Evolutionary conservation across 2,888 invertebrate genomes (phyloP).

Genomic region (Epinotia demarniana): DNA sequence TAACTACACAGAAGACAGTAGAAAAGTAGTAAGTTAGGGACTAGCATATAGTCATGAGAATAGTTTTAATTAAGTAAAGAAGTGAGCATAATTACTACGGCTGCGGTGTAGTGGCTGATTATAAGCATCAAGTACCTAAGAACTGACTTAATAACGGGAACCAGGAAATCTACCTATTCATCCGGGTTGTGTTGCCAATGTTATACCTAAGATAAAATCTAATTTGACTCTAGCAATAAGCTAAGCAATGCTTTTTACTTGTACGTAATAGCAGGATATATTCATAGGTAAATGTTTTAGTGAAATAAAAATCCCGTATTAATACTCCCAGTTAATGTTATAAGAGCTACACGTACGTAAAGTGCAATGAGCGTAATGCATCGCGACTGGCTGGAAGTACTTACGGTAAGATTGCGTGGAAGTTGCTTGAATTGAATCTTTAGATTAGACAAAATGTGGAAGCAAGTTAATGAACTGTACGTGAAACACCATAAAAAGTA

Average conservation of each 20-base stretch:
- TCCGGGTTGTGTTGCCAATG: constrained; percentile 4
- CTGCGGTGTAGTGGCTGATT: constrained; percentile 31
- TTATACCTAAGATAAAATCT: constrained; percentile 33
- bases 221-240: constrained; percentile 57
- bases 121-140: constrained; percentile 18
- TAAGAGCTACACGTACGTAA: not conserved
- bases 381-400: constrained; percentile 21
- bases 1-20: not conserved
- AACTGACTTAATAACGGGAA: constrained; percentile 4
- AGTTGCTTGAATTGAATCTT: constrained; percentile 16
- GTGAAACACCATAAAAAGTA: constrained; percentile 39
- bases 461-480: constrained; percentile 52
- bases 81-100: constrained; percentile 31
- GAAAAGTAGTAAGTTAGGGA: not conserved
- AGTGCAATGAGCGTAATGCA: constrained; percentile 24
- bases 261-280: constrained; percentile 1
- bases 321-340: not conserved
- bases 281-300: constrained; percentile 6
- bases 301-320: constrained; percentile 4
- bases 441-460: constrained; percentile 51
- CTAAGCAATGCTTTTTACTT: constrained; percentile 56
- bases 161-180: constrained; percentile 6
- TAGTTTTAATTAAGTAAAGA: not conserved
- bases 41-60: not conserved
- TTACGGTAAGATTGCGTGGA: constrained; percentile 18